A percentile compares a stretch with the other conserved stretches of the same genome.
Evolutionary conservation across 2,888 invertebrate species (phyloP).

Genomic region (Brachyptera putata): DNA sequence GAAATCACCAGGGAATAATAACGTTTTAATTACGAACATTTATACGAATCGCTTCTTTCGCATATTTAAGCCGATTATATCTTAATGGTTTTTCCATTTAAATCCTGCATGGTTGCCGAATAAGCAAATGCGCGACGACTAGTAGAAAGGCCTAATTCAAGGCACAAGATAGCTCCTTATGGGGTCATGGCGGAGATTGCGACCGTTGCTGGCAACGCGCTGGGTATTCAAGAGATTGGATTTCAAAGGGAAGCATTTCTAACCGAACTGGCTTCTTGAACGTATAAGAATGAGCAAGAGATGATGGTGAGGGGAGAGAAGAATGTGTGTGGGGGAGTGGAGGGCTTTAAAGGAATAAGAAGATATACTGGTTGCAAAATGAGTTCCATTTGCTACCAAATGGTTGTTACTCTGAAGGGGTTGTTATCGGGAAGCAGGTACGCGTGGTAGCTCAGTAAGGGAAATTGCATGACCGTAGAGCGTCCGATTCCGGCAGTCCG

Average conservation of each 20-base stretch:
- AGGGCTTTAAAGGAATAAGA: background rate
- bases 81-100: conserved; percentile 17
- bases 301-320: background rate
- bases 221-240: conserved; percentile 4
- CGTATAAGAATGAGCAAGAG: background rate
- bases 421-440: background rate
- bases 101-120: conserved; percentile 2
- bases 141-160: too few relatives aligned
- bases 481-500: too few relatives aligned
- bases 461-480: background rate
- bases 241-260: conserved; percentile 1
- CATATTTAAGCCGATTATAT: conserved; percentile 18
- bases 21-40: conserved; percentile 5
- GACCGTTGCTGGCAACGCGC: too few relatives aligned
- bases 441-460: background rate
- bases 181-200: background rate
- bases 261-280: background rate
- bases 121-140: conserved; percentile 1
- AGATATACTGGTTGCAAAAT: conserved; percentile 6
- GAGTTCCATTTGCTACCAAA: conserved; percentile 14
- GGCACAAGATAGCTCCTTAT: background rate
- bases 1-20: too few relatives aligned
- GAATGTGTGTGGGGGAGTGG: background rate
- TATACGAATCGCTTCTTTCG: background rate
- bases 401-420: background rate